Evolutionary conservation across 2,113 vertebrate genomes (phyloP).

Genomic region (Neoarius graeffei): DNA sequence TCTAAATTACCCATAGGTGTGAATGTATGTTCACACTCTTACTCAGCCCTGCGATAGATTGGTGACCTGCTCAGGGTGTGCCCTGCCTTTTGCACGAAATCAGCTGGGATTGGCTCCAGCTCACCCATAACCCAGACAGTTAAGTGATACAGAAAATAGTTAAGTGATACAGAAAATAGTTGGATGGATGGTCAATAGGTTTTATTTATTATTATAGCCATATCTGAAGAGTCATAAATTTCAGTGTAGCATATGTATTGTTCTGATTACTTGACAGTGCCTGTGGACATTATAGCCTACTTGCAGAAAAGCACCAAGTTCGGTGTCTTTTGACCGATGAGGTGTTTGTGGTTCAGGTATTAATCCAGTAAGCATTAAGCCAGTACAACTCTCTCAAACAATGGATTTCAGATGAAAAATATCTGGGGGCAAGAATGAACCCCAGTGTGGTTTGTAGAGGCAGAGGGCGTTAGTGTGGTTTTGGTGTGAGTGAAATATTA

Average conservation of each 20-base stretch:
- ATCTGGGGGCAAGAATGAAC: not conserved
- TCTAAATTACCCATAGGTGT: no score
- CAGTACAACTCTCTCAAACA: not conserved
- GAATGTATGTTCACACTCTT: no score
- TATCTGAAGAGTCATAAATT: not conserved
- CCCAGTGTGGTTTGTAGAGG: not conserved
- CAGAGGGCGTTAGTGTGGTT: not conserved
- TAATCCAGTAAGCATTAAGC: not conserved
- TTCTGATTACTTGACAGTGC: not conserved
- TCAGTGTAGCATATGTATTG: not conserved
- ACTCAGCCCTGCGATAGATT: no score
- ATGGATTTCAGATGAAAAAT: not conserved
- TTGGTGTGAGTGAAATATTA: not conserved
- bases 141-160: no score
- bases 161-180: no score
- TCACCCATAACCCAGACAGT: no score
- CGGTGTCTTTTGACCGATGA: not conserved
- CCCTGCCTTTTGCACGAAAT: no score
- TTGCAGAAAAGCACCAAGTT: not conserved
- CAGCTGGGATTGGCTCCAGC: no score
- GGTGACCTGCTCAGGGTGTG: no score
- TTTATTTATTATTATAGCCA: not conserved
- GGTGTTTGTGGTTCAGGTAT: not conserved
- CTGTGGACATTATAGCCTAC: not conserved
- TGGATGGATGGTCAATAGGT: not conserved